These are phyloP conservation scores for Macrobrachium rosenbergii DNA, from an alignment of 1,140 invertebrate genomes.

Conservation along the genomic window DNA sequence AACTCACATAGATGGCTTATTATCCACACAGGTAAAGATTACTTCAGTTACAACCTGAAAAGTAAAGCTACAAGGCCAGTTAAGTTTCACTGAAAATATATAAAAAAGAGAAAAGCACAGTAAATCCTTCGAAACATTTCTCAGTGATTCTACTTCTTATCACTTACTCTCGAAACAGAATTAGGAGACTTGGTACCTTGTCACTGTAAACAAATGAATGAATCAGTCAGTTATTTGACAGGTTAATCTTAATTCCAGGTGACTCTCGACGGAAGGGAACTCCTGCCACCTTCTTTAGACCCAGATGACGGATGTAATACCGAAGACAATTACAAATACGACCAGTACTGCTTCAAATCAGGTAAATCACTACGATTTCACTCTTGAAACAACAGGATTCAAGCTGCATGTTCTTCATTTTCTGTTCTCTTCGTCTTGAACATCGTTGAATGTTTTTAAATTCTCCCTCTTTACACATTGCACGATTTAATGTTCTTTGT, in stretches of 20 bases:
- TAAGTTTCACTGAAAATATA: too few species aligned
- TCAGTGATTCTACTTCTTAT: background rate
- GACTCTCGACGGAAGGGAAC: constrained; percentile 74
- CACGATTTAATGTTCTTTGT: background rate
- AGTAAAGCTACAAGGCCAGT: background rate
- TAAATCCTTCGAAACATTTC: background rate
- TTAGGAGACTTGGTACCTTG: background rate
- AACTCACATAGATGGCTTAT: constrained; percentile 71
- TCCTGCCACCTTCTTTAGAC: constrained; percentile 81
- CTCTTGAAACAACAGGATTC: background rate
- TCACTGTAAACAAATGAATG: too few species aligned
- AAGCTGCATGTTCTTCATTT: background rate
- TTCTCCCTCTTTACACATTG: background rate
- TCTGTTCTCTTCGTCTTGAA: background rate
- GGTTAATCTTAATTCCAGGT: constrained; percentile 2
- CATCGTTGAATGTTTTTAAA: background rate
- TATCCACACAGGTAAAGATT: constrained; percentile 70
- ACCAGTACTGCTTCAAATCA: constrained; percentile 83
- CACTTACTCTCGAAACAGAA: background rate
- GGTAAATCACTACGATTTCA: constrained; percentile 69
- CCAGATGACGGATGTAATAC: constrained; percentile 83
- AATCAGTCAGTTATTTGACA: background rate
- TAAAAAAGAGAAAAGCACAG: too few species aligned
- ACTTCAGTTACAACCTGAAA: background rate
- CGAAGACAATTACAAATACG: constrained; percentile 76